A percentile compares a stretch with the other conserved stretches of the same genome.
phyloP scores from a whole-genome alignment of 1,140 invertebrate genomes.

The Temnothorax longispinosus region DNA sequence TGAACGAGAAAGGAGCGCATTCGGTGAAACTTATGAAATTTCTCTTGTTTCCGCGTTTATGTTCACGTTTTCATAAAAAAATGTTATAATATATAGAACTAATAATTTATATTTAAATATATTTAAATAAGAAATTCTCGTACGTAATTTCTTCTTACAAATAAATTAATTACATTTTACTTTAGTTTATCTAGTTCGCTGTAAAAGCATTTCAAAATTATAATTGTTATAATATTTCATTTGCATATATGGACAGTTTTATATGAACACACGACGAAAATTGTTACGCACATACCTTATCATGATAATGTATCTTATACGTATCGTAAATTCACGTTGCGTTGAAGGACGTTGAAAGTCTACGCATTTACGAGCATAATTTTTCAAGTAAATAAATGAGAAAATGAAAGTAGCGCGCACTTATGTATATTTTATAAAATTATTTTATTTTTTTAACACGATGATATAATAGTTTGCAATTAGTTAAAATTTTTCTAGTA shows the following conservation, averaged over 20 bases:
- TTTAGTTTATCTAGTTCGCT: neutral
- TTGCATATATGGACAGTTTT: neutral
- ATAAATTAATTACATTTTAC: neutral
- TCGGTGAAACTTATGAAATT: neutral
- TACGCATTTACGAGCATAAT: neutral
- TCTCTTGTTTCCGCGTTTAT: neutral
- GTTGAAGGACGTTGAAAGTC: constrained; percentile 5
- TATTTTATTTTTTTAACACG: neutral
- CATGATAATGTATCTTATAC: neutral
- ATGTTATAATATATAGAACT: neutral
- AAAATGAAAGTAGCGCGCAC: neutral
- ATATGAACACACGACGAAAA: neutral
- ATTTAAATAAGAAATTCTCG: neutral
- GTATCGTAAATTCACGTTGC: constrained; percentile 5
- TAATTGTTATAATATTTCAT: neutral
- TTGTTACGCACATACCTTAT: neutral
- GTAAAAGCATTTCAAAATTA: neutral
- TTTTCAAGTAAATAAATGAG: neutral
- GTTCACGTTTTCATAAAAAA: neutral
- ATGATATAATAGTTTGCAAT: neutral
- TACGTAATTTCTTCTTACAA: neutral
- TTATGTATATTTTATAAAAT: neutral
- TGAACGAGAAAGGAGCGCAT: neutral
- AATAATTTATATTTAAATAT: constrained; percentile 10
- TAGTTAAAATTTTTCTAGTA: neutral